These are phyloP conservation scores for Beris morrisii DNA, from an alignment of 2,888 invertebrate species.

Conservation along the genomic window DNA sequence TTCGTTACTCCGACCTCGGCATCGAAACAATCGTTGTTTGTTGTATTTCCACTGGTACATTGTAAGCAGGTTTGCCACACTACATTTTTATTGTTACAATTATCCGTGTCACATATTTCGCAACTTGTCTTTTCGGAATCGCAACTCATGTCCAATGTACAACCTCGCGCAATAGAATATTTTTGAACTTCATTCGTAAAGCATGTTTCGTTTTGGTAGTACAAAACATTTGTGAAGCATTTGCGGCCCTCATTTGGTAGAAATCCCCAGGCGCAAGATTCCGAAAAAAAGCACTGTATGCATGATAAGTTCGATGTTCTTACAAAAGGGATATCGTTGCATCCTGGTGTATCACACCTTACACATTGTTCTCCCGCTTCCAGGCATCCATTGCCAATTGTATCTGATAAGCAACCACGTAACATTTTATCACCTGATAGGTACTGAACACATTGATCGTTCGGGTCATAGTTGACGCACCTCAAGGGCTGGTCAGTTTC, in stretches of 20 bases:
- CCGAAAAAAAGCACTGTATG: slow-evolving; percentile 13
- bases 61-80: slow-evolving; percentile 23
- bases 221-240: slow-evolving; percentile 8
- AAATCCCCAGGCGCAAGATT: slow-evolving; percentile 15
- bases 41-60: slow-evolving; percentile 1
- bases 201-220: slow-evolving; percentile 18
- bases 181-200: background rate
- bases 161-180: slow-evolving; percentile 19
- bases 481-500: slow-evolving; percentile 24
- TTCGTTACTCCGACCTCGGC: background rate
- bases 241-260: background rate
- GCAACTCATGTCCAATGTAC: slow-evolving; percentile 22
- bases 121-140: background rate
- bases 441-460: slow-evolving; percentile 43
- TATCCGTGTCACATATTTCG: background rate
- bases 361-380: slow-evolving; percentile 41
- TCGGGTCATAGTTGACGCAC: slow-evolving; percentile 41
- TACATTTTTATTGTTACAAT: slow-evolving; percentile 25
- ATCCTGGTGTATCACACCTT: slow-evolving; percentile 39
- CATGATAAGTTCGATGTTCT: slow-evolving; percentile 15
- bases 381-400: slow-evolving; percentile 42
- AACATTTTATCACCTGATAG: slow-evolving; percentile 40
- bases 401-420: slow-evolving; percentile 46
- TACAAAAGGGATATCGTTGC: slow-evolving; percentile 41
- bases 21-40: background rate